These are phyloP conservation scores for Lycia hirtaria DNA, from an alignment of 2,888 invertebrate species.

Conservation along the genomic window DNA sequence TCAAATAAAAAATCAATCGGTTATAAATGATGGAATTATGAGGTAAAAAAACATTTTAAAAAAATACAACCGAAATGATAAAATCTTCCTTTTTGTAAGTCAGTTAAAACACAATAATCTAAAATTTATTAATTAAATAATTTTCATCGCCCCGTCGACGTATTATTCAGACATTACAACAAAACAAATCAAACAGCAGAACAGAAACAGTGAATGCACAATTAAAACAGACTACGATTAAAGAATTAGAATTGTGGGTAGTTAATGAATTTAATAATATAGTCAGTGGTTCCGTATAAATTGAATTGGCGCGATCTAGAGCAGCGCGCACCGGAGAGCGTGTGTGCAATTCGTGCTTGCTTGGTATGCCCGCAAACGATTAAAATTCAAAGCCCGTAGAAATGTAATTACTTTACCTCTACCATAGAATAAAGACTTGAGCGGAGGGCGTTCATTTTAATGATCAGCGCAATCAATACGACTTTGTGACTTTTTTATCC, in stretches of 20 bases:
- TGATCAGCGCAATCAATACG: not conserved
- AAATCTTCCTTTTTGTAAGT: too few species aligned
- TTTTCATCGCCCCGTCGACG: too few species aligned
- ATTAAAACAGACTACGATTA: slow-evolving; percentile 6
- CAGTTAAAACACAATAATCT: not conserved
- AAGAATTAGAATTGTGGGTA: slow-evolving; percentile 34
- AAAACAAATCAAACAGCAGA: not conserved
- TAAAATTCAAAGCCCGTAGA: slow-evolving; percentile 82
- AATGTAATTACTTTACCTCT: slow-evolving; percentile 72
- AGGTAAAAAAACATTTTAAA: too few species aligned
- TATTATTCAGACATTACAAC: not conserved
- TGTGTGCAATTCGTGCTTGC: slow-evolving; percentile 42
- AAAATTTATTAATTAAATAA: not conserved
- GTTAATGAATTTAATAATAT: slow-evolving; percentile 45
- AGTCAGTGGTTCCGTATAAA: slow-evolving; percentile 44
- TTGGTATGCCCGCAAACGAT: slow-evolving; percentile 57
- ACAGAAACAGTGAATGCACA: slow-evolving; percentile 6
- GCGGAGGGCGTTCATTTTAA: slow-evolving; percentile 6
- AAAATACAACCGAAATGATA: too few species aligned
- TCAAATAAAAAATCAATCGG: too few species aligned
- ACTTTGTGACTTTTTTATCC: not conserved
- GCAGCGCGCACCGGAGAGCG: slow-evolving; percentile 35
- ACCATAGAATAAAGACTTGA: slow-evolving; percentile 8
- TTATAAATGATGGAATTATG: too few species aligned
- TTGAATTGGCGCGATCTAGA: slow-evolving; percentile 49